Evolutionary conservation across 2,888 invertebrate species (phyloP), one percentile per base, ranked within the genome.

Genomic region (Aradus depressus): DNA sequence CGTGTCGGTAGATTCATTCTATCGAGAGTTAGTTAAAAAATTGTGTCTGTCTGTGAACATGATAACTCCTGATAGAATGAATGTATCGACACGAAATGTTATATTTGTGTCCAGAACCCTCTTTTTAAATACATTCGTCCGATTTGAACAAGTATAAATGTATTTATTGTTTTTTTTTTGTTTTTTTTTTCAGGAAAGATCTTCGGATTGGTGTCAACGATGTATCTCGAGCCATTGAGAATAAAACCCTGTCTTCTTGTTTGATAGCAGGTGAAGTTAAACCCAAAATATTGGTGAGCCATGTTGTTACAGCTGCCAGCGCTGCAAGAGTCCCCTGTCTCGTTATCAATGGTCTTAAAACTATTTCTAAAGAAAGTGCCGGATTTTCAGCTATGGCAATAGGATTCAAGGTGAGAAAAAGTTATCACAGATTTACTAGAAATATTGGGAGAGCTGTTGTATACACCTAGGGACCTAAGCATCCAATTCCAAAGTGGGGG

Each of bases 321-420:
- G 52, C 60, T 4, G 61, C 60, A 5, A 58, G 64, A 37, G 58
- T 72, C 47, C 70, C 72, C 18, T 56, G 68, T 16, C 48, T 73
- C 6, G 71, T 73, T 58, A 56, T 73, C n/a, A 61, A 62, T 44
- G 64, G 65, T 37, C 61, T 75, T 3, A 68, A 65, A 53, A 62
- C 62, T 55, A 52, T 63, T 1, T 62, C 65, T 52, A 53, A 60
- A 34, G 51, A 26, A 1, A 60, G 65, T 55, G 71, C 72, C 64
- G 72, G 73, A 1, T 66, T 74, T 53, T 61, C 68, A 49, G 70
- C 72, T 23, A 68, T 67, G 60, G 70, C 70, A 51, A 59, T 74
- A 45, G 71, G 71, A 31, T 54, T 74, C 18, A 66, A 65, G 63
- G 59, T 57, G 37, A 37, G 5, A 10, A 10, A 28, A n/a, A n/a